A percentile compares a stretch with the other conserved stretches of the same genome.
Evolutionary conservation across 2,888 invertebrate genomes (phyloP).

Genomic region (Unio delphinus): DNA sequence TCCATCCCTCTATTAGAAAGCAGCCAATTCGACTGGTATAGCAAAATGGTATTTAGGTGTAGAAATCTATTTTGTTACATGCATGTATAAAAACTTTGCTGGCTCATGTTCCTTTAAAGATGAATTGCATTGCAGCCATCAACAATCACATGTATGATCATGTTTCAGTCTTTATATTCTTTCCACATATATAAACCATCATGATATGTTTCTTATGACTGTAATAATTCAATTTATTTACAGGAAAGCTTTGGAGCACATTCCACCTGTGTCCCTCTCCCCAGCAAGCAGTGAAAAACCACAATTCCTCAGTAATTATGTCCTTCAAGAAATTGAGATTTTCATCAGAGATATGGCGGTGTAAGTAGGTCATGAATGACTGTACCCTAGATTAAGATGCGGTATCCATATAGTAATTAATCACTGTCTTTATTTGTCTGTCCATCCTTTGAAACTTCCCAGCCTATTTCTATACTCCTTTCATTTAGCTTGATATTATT

Average conservation of each 20-base stretch:
- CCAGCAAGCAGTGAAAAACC: conserved; percentile 64
- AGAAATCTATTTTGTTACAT: neutral
- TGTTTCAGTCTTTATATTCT: neutral
- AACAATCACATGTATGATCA: too few relatives aligned
- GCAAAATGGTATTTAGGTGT: too few relatives aligned
- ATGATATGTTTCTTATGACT: neutral
- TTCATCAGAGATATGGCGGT: conserved; percentile 61
- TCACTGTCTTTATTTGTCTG: too few relatives aligned
- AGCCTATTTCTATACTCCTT: too few relatives aligned
- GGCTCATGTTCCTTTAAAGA: neutral
- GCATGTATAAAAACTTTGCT: neutral
- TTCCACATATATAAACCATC: neutral
- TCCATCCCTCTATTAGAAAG: too few relatives aligned
- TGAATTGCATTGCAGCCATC: too few relatives aligned
- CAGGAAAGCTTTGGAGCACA: conserved; percentile 64
- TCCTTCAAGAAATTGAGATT: conserved; percentile 64
- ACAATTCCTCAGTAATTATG: conserved; percentile 62
- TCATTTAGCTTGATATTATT: too few relatives aligned
- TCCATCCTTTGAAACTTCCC: too few relatives aligned
- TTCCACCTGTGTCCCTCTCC: conserved; percentile 66
- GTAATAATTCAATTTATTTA: conserved; percentile 7
- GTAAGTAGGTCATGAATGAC: conserved; percentile 38
- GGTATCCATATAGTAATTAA: too few relatives aligned
- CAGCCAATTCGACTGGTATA: too few relatives aligned
- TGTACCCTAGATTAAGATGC: too few relatives aligned